phyloP scores from a whole-genome alignment of 1,140 invertebrate species.

The Lepidurus apus region DNA sequence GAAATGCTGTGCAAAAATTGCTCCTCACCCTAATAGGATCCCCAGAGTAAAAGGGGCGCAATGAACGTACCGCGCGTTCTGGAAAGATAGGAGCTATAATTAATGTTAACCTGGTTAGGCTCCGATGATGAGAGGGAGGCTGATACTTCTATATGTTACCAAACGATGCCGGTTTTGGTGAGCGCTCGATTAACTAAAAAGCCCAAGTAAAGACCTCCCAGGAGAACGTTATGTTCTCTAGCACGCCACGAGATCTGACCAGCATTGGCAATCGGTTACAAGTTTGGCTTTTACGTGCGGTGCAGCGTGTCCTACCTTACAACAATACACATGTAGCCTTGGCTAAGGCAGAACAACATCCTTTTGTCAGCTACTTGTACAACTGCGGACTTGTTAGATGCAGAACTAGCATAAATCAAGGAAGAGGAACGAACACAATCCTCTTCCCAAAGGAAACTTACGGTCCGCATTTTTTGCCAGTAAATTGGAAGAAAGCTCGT shows the following conservation, averaged over 20 bases:
- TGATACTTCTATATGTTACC: neutral
- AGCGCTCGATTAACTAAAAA: neutral
- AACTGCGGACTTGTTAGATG: constrained; percentile 1
- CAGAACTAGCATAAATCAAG: neutral
- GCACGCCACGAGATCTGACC: neutral
- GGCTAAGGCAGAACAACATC: neutral
- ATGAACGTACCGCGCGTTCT: neutral
- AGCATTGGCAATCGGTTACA: constrained; percentile 6
- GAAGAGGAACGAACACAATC: neutral
- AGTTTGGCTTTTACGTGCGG: neutral
- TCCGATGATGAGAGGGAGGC: neutral
- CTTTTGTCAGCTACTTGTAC: constrained; percentile 13
- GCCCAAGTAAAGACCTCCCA: neutral
- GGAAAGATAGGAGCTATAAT: constrained; percentile 15
- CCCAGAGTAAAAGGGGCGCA: neutral
- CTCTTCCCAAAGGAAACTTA: neutral
- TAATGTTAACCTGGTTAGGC: constrained; percentile 3
- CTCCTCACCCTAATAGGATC: neutral
- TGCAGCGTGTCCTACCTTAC: neutral
- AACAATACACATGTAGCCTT: neutral
- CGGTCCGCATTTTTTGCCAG: neutral
- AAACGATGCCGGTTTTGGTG: neutral
- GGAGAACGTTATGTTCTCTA: neutral
- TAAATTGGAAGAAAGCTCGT: neutral
- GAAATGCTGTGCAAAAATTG: neutral